Evolutionary conservation across 2,888 invertebrate genomes (phyloP), one percentile per base, ranked within the genome.

Genomic region (Dorcus parallelipipedus): DNA sequence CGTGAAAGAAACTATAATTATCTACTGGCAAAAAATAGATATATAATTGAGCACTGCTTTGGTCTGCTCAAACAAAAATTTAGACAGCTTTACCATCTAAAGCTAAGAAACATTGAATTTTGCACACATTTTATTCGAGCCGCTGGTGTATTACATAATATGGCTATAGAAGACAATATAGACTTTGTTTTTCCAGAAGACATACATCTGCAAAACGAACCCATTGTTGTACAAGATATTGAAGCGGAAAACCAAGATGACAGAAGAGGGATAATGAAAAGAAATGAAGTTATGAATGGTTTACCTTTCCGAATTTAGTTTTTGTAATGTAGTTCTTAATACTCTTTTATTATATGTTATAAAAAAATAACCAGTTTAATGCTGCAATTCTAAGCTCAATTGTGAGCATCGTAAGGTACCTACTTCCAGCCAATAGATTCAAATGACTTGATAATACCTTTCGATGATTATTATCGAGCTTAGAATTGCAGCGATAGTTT

Each of bases 61-160:
- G 53, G 59, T 10, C 23, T 59, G 42, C 33, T 62, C 40, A 62
- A 62, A 41, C 52, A 62, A 45, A 48, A 53, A 38, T 57, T 60
- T 48, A 10, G 52, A 33, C 58, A 61, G 38, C 14, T 61, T 26
- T 55, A 56, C 33, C 53, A 58, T 49, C 8, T 61, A 10, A 61
- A 61, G 52, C 41, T 59, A 38, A 39, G 47, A 52, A 49, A 43
- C 9, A 50, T 10, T 38, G 17, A 49, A 40, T 17, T 42, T 38
- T 42, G 52, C 9, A 49, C 49, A n/a, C 23, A 52, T 23, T 42
- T 52, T 39, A 56, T 56, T 38, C 23, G 54, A 33, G 54, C 54
- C 2, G 26, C 1, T 26, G 26, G 2, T 14, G 14, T 14, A 14
- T 14, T 14, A 14, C 14, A 14, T 14, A 14, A 14, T 14, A 1